Percentiles rank a stretch among this genome's conserved stretches.
Conservation (phyloP, 2,888 invertebrate genomes). For the Lathronympha strigana region DNA sequence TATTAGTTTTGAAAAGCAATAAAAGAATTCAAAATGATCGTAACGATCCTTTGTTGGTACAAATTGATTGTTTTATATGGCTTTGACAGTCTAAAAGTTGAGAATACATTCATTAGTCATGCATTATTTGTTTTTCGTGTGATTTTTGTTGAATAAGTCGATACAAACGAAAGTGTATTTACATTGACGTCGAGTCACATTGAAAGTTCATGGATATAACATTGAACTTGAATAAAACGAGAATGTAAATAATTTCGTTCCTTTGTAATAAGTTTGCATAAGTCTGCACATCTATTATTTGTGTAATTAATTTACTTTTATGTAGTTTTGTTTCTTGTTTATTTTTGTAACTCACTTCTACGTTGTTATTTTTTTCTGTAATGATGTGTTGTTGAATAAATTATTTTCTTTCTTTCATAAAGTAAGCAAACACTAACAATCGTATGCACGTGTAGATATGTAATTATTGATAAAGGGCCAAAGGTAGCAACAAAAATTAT, state of each 20-base stretch:
- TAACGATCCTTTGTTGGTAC: slow-evolving; percentile 35
- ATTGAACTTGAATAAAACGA: background rate
- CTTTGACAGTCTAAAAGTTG: slow-evolving; percentile 15
- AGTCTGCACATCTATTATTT: too few relatives aligned
- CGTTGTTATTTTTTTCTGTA: too few relatives aligned
- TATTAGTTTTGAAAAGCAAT: slow-evolving; percentile 39
- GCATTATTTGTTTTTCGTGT: slow-evolving; percentile 26
- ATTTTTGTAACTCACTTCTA: too few relatives aligned
- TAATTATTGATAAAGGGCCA: too few relatives aligned
- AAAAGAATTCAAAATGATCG: slow-evolving; percentile 34
- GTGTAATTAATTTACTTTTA: too few relatives aligned
- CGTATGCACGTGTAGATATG: too few relatives aligned
- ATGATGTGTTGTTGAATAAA: too few relatives aligned
- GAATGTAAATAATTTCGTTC: background rate
- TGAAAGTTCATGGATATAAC: slow-evolving; percentile 8
- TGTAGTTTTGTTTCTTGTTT: too few relatives aligned
- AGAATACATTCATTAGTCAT: slow-evolving; percentile 25
- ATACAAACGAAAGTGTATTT: slow-evolving; percentile 14
- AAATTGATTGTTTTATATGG: slow-evolving; percentile 33
- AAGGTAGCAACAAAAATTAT: too few relatives aligned
- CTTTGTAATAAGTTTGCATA: background rate
- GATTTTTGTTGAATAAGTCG: slow-evolving; percentile 5
- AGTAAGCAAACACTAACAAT: background rate
- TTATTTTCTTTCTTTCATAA: too few relatives aligned
- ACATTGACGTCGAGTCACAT: slow-evolving; percentile 24